phyloP scores from a whole-genome alignment of 2,113 vertebrate species.

The Caloenas nicobarica region DNA sequence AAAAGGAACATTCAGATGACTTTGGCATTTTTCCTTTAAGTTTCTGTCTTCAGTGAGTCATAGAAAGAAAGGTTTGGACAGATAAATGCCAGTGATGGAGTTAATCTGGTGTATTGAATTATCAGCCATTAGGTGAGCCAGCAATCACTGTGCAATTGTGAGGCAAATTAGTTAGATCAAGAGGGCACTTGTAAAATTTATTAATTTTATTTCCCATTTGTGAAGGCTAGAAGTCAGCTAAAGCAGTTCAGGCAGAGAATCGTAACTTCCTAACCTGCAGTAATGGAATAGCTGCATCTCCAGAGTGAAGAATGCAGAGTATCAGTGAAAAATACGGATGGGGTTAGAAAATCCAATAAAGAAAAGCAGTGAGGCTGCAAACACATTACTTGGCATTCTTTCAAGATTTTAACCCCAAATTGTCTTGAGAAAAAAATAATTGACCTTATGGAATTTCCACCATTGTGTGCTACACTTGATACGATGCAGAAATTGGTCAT shows the following conservation, averaged over 20 bases:
- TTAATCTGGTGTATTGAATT: neutral
- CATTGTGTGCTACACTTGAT: neutral
- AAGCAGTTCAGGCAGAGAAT: neutral
- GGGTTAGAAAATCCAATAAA: neutral
- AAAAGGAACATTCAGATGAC: neutral
- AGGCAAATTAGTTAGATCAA: constrained; percentile 33
- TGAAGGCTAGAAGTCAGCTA: neutral
- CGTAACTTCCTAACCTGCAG: neutral
- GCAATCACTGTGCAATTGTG: neutral
- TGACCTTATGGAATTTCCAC: neutral
- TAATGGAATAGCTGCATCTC: neutral
- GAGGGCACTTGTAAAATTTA: constrained; percentile 13
- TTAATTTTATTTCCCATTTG: constrained; percentile 33
- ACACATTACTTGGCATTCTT: neutral
- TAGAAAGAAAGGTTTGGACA: neutral
- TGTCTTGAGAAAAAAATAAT: neutral
- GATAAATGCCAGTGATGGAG: neutral
- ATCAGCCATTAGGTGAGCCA: neutral
- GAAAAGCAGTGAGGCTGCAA: neutral
- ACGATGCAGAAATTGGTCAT: neutral
- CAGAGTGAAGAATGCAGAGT: neutral
- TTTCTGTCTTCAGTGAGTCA: neutral
- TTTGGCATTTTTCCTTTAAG: neutral
- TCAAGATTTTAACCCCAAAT: neutral
- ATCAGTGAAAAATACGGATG: neutral